A percentile compares a stretch with the other conserved stretches of the same genome.
Evolutionary conservation across 2,888 invertebrate genomes (phyloP).

Genomic region (Zygaena filipendulae): DNA sequence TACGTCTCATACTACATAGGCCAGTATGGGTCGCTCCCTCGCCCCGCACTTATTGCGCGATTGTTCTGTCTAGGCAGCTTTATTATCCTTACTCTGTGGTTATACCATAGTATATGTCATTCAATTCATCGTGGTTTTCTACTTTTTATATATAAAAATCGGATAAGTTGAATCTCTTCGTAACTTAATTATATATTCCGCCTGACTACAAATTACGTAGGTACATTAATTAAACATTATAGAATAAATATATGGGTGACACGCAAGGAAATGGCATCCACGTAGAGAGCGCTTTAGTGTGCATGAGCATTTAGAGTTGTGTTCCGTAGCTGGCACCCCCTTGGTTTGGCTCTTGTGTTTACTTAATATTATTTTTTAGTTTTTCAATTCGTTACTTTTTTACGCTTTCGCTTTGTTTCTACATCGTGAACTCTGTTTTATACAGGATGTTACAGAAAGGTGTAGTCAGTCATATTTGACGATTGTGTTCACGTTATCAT

Average conservation of each 20-base stretch:
- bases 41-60: neutral
- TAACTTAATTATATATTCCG: no score
- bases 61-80: neutral
- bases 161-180: no score
- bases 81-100: neutral
- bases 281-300: conserved; percentile 49
- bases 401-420: conserved; percentile 15
- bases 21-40: neutral
- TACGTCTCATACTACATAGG: no score
- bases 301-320: conserved; percentile 44
- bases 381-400: conserved; percentile 21
- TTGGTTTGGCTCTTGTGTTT: conserved; percentile 64
- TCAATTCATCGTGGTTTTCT: no score
- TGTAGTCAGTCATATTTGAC: no score
- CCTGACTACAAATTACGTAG: no score
- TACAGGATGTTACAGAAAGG: conserved; percentile 5
- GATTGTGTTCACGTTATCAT: no score
- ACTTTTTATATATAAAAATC: no score
- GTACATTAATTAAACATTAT: no score
- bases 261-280: no score
- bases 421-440: conserved; percentile 16
- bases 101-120: no score
- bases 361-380: conserved; percentile 26
- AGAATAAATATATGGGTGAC: no score
- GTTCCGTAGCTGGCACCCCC: conserved; percentile 65